phyloP scores from a whole-genome alignment of 1,140 invertebrate species.

The Drosophila ogumai region DNA sequence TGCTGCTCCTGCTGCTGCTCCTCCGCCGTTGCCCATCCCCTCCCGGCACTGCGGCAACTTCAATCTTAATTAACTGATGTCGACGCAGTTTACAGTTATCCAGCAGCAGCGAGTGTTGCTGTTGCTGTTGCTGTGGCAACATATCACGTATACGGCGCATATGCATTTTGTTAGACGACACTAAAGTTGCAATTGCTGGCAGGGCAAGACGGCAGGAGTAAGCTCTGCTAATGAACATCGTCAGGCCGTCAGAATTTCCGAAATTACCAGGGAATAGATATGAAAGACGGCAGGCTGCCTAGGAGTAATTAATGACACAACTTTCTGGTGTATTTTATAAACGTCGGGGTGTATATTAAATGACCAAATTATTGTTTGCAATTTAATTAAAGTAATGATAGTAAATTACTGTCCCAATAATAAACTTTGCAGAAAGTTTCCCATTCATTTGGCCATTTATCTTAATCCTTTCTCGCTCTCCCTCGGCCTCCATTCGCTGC shows the following conservation, averaged over 20 bases:
- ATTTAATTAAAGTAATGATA: constrained; percentile 17
- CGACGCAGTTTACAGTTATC: constrained; percentile 74
- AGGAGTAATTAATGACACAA: constrained; percentile 18
- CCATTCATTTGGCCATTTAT: constrained; percentile 19
- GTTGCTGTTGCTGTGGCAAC: constrained; percentile 27
- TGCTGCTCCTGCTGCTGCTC: constrained; percentile 21
- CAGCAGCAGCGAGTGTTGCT: constrained; percentile 21
- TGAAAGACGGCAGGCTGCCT: neutral
- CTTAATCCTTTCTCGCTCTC: constrained; percentile 5
- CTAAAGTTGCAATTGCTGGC: constrained; percentile 16
- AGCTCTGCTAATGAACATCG: constrained; percentile 14
- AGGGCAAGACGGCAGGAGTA: constrained; percentile 1
- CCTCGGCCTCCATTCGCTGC: neutral
- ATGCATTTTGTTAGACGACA: constrained; percentile 46
- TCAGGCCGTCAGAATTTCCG: neutral
- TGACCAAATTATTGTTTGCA: constrained; percentile 20
- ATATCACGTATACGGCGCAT: constrained; percentile 61
- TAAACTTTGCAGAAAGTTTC: constrained; percentile 15
- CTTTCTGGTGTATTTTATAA: neutral
- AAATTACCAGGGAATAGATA: neutral
- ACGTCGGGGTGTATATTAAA: neutral
- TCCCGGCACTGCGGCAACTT: constrained; percentile 69
- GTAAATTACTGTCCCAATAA: constrained; percentile 16
- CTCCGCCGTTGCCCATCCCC: constrained; percentile 8
- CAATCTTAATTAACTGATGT: constrained; percentile 80